A percentile compares a stretch with the other conserved stretches of the same genome.
These are phyloP conservation scores for Cyprinella venusta DNA, from an alignment of 2,797 vertebrate species.

Conservation along the genomic window DNA sequence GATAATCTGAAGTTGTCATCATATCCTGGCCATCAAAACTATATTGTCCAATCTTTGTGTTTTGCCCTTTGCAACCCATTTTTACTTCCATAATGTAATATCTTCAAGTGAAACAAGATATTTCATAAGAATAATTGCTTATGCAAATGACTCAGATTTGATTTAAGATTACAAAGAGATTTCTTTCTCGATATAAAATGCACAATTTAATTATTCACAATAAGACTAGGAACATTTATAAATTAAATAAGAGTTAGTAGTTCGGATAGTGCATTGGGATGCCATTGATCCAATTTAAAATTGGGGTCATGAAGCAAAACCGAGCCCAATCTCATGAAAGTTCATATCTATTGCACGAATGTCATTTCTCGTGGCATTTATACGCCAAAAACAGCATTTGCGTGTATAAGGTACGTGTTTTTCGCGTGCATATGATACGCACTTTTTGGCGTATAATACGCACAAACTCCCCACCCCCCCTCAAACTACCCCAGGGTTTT, in stretches of 20 bases:
- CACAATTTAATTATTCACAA: neutral
- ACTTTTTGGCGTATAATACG: no score
- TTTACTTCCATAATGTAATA: neutral
- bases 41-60: neutral
- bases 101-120: neutral
- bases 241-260: neutral
- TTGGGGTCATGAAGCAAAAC: conserved; percentile 2
- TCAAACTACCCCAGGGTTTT: no score
- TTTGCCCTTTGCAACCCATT: neutral
- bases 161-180: neutral
- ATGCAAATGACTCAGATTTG: neutral
- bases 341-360: no score
- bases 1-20: neutral
- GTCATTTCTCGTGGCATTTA: no score
- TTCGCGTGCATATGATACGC: no score
- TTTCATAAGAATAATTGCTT: neutral
- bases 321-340: no score
- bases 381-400: no score
- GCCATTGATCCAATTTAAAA: neutral
- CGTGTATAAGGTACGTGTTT: no score
- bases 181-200: neutral
- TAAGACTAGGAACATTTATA: neutral
- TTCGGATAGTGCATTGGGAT: neutral
- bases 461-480: no score
- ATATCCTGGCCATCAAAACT: neutral